Evolutionary conservation across 1,140 invertebrate genomes (phyloP).

Genomic region (Drosophila insularis): DNA sequence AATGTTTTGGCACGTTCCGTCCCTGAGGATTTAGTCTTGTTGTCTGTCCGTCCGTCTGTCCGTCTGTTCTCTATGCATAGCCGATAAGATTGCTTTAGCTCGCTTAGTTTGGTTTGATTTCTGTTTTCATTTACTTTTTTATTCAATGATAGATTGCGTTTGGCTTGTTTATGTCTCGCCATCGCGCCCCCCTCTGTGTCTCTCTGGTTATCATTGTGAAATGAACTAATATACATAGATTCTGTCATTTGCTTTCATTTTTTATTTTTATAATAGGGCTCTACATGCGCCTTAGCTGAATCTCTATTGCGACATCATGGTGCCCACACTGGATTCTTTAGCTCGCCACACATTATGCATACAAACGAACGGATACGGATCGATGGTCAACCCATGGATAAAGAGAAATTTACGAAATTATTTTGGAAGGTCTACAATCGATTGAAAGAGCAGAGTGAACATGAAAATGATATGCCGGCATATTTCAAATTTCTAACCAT

Average conservation of each 20-base stretch:
- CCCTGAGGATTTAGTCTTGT: neutral
- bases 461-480: constrained; percentile 90
- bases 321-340: constrained; percentile 96
- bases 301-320: constrained; percentile 93
- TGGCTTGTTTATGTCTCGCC: neutral
- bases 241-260: too few relatives aligned
- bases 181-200: neutral
- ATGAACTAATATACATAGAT: neutral
- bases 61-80: neutral
- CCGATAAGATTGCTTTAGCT: constrained; percentile 1
- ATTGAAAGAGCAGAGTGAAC: constrained; percentile 84
- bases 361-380: constrained; percentile 97
- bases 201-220: neutral
- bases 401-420: constrained; percentile 89
- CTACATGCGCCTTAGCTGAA: constrained; percentile 96
- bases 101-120: neutral
- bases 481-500: constrained; percentile 98
- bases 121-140: neutral
- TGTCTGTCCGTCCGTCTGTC: neutral
- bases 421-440: constrained; percentile 93
- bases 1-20: neutral
- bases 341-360: constrained; percentile 96
- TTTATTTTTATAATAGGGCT: constrained; percentile 84
- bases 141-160: constrained; percentile 1
- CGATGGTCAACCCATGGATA: constrained; percentile 90